A percentile compares a stretch with the other conserved stretches of the same genome.
phyloP scores from a whole-genome alignment of 1,140 invertebrate species.

The Drosophila parvula region DNA sequence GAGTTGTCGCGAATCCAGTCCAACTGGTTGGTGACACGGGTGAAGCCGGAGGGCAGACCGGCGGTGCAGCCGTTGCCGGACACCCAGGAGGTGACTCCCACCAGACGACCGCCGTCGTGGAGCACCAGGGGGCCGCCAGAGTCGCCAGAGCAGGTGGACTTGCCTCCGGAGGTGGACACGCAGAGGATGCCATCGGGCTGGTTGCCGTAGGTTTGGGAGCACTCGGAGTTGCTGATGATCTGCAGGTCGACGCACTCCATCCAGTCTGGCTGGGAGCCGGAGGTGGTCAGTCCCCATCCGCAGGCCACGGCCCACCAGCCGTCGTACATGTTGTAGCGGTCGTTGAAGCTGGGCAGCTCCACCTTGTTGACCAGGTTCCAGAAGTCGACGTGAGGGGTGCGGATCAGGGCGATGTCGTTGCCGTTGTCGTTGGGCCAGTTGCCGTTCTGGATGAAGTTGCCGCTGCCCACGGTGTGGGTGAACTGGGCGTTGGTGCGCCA shows the following conservation, averaged over 20 bases:
- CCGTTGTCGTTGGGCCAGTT: slow-evolving; percentile 21
- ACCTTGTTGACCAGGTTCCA: slow-evolving; percentile 28
- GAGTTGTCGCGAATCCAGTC: slow-evolving; percentile 84
- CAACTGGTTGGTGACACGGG: slow-evolving; percentile 85
- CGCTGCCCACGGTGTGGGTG: slow-evolving; percentile 26
- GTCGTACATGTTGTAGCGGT: slow-evolving; percentile 11
- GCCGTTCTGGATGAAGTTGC: slow-evolving; percentile 13
- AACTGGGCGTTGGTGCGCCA: slow-evolving; percentile 24
- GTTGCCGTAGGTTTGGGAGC: slow-evolving; percentile 51
- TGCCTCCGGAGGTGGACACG: slow-evolving; percentile 32
- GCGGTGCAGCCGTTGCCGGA: slow-evolving; percentile 34
- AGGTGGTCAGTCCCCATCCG: slow-evolving; percentile 11
- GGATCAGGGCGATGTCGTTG: slow-evolving; percentile 41
- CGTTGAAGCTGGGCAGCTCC: slow-evolving; percentile 29
- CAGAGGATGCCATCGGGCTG: slow-evolving; percentile 48
- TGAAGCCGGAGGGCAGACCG: slow-evolving; percentile 84
- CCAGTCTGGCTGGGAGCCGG: too few species aligned
- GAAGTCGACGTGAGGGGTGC: slow-evolving; percentile 22
- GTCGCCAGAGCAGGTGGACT: slow-evolving; percentile 83
- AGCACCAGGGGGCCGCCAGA: slow-evolving; percentile 85
- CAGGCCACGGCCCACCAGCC: slow-evolving; percentile 30
- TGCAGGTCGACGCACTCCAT: slow-evolving; percentile 7
- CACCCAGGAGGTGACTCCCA: slow-evolving; percentile 84
- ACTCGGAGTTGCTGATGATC: slow-evolving; percentile 28
- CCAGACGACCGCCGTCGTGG: slow-evolving; percentile 73